Evolutionary conservation across 2,797 vertebrate species (phyloP).

Genomic region (Trematomus bernacchii): DNA sequence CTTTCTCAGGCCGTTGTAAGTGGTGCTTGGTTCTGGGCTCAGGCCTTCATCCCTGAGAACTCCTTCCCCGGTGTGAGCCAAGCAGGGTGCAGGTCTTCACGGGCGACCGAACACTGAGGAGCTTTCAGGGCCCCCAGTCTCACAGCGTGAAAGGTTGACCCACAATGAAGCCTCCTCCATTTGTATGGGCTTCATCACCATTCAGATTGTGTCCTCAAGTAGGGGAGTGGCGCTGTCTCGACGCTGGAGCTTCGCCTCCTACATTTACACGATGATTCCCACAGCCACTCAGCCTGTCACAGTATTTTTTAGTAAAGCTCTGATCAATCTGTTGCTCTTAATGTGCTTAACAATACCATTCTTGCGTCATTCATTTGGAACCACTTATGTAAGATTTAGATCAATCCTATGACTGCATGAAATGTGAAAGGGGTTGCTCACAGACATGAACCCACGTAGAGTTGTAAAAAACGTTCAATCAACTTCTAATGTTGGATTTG

Average conservation of each 20-base stretch:
- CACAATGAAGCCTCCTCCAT: slow-evolving; percentile 74
- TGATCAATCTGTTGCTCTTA: slow-evolving; percentile 26
- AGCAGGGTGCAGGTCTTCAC: slow-evolving; percentile 73
- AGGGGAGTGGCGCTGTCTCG: slow-evolving; percentile 66
- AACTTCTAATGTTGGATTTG: not conserved
- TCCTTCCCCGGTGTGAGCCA: slow-evolving; percentile 55
- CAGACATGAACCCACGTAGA: not conserved
- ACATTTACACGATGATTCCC: slow-evolving; percentile 59
- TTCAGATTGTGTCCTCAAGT: slow-evolving; percentile 72
- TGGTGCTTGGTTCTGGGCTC: slow-evolving; percentile 40
- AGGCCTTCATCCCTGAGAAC: slow-evolving; percentile 75
- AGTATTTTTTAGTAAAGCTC: slow-evolving; percentile 28
- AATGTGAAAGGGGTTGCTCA: not conserved
- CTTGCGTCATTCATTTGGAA: slow-evolving; percentile 4
- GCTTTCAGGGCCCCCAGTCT: slow-evolving; percentile 73
- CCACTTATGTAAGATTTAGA: slow-evolving; percentile 9
- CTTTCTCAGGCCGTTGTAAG: slow-evolving; percentile 53
- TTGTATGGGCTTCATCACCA: slow-evolving; percentile 75
- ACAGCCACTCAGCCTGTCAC: slow-evolving; percentile 54
- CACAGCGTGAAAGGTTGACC: slow-evolving; percentile 75
- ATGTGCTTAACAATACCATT: slow-evolving; percentile 3
- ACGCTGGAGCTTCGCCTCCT: slow-evolving; percentile 36
- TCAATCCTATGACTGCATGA: not conserved
- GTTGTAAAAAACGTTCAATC: not conserved
- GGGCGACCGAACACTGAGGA: slow-evolving; percentile 76